These are phyloP conservation scores for Phaethon lepturus DNA, from an alignment of 2,113 vertebrate species.

Conservation along the genomic window DNA sequence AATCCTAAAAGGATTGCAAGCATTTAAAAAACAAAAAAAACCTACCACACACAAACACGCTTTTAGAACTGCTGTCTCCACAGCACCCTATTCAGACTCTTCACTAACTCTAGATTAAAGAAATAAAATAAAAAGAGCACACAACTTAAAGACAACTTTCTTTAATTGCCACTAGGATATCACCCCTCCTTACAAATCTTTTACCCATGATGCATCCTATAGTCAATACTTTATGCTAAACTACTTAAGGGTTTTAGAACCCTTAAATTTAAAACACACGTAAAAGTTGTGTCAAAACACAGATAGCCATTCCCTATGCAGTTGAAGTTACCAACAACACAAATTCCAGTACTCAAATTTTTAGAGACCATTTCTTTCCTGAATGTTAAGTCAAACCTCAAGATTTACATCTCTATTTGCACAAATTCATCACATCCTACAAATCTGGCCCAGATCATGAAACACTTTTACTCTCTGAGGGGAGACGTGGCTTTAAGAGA, in stretches of 20 bases:
- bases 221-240: background rate
- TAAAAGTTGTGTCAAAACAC: background rate
- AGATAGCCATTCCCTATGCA: background rate
- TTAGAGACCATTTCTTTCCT: background rate
- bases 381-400: background rate
- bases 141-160: background rate
- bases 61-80: background rate
- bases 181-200: background rate
- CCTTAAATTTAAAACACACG: background rate
- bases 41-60: background rate
- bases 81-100: background rate
- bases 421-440: background rate
- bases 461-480: background rate
- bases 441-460: background rate
- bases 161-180: background rate
- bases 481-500: background rate
- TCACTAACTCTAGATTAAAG: background rate
- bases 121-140: background rate
- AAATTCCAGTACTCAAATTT: background rate
- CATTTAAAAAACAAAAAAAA: background rate
- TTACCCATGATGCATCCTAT: background rate
- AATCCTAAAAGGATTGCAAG: background rate
- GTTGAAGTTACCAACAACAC: background rate
- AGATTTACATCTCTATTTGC: background rate
- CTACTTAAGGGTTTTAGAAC: background rate